A percentile compares a stretch with the other conserved stretches of the same genome.
Conservation (phyloP, 2,113 vertebrate genomes). For the Chaetodon auriga region DNA sequence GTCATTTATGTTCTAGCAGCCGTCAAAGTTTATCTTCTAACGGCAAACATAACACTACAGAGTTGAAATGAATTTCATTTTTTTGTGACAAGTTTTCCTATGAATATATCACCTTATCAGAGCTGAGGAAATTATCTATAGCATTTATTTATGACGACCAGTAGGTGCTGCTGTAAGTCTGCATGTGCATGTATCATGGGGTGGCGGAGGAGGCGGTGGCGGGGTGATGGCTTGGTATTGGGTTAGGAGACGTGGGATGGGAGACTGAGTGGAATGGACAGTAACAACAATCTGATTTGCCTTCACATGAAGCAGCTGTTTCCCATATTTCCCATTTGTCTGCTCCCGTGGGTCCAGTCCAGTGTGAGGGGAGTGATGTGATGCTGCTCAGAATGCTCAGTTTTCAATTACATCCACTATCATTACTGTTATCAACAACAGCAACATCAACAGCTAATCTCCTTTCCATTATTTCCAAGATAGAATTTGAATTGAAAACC, state of each 20-base stretch:
- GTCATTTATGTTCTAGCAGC: background rate
- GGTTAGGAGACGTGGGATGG: conserved; percentile 14
- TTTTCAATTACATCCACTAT: conserved; percentile 68
- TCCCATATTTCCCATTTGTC: conserved; percentile 70
- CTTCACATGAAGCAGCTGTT: conserved; percentile 59
- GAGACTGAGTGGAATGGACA: conserved; percentile 61
- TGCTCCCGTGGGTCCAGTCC: conserved; percentile 45
- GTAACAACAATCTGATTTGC: conserved; percentile 65
- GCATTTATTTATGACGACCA: conserved; percentile 64
- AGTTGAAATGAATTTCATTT: conserved; percentile 47
- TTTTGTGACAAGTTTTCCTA: conserved; percentile 26
- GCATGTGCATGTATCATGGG: conserved; percentile 40
- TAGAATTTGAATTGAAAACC: conserved; percentile 60
- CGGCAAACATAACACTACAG: background rate
- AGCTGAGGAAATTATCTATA: conserved; percentile 36
- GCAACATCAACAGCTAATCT: conserved; percentile 63
- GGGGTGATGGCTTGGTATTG: conserved; percentile 1
- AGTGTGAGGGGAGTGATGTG: conserved; percentile 53
- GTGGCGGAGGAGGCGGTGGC: background rate
- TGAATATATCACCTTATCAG: conserved; percentile 52
- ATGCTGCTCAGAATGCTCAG: conserved; percentile 55
- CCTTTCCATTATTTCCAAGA: conserved; percentile 49
- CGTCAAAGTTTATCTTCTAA: background rate
- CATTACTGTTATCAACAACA: conserved; percentile 63
- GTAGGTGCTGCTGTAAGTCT: conserved; percentile 78